Conservation (phyloP, 1,140 invertebrate genomes). For the Zaprionus taronus region DNA sequence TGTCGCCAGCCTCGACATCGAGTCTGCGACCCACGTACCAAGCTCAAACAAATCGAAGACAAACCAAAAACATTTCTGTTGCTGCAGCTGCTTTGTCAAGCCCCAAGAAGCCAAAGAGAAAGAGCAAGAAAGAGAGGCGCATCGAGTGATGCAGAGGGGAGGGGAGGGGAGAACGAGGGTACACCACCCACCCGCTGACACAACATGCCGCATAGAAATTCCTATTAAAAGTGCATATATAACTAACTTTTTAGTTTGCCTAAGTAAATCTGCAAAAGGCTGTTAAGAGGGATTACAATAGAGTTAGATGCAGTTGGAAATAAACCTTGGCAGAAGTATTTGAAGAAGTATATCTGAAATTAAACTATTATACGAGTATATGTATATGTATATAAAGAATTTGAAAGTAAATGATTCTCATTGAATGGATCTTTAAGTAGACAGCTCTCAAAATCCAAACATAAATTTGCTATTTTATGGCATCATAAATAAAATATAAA, state of each 20-base stretch:
- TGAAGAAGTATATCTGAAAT: neutral
- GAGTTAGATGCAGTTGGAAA: neutral
- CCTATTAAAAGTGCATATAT: constrained; percentile 49
- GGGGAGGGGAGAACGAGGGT: neutral
- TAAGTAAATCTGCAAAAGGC: neutral
- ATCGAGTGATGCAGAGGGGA: neutral
- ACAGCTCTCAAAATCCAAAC: no score
- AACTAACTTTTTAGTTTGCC: neutral
- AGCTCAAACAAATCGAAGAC: constrained; percentile 75
- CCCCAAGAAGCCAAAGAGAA: constrained; percentile 2
- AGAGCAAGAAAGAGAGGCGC: constrained; percentile 21
- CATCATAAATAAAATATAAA: no score
- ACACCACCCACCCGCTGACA: constrained; percentile 55
- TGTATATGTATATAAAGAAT: neutral
- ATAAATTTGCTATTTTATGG: neutral
- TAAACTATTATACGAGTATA: neutral
- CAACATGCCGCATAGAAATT: constrained; percentile 53
- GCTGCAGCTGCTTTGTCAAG: constrained; percentile 11
- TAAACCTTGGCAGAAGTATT: neutral
- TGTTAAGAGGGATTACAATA: neutral
- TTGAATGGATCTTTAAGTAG: no score
- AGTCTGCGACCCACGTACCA: constrained; percentile 67
- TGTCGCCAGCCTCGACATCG: constrained; percentile 37
- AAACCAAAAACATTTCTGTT: constrained; percentile 59
- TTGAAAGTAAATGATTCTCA: neutral